Conservation (phyloP, 2,888 invertebrate genomes). For the Xestia sexstrigata region DNA sequence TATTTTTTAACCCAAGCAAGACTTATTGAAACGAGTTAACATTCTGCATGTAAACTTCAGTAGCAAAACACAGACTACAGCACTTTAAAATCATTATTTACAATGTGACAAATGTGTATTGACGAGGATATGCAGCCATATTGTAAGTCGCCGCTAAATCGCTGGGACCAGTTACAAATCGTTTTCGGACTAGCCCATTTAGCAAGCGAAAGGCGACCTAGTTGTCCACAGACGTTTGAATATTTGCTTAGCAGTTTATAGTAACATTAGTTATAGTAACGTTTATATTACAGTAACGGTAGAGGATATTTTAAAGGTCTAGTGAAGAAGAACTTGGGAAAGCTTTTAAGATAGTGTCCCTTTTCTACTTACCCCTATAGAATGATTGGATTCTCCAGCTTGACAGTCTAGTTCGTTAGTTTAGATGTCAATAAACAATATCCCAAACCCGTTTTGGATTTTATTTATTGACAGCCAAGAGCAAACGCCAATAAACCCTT, state of each 20-base stretch:
- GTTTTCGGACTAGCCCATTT: constrained; percentile 59
- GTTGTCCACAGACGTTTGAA: constrained; percentile 17
- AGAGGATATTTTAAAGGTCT: constrained; percentile 16
- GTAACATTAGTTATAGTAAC: too few species aligned
- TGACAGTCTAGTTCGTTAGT: neutral
- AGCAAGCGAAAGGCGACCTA: constrained; percentile 30
- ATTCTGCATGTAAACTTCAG: neutral
- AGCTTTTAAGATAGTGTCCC: neutral
- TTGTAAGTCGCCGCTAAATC: constrained; percentile 36
- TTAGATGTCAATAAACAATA: constrained; percentile 17
- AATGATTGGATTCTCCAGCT: neutral
- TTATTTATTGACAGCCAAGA: constrained; percentile 1
- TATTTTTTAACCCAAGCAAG: neutral
- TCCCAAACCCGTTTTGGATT: constrained; percentile 6
- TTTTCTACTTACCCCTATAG: too few species aligned
- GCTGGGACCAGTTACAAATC: constrained; percentile 55
- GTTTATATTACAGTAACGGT: too few species aligned
- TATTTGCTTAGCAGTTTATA: constrained; percentile 42
- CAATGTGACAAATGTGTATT: constrained; percentile 52
- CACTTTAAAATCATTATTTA: constrained; percentile 49
- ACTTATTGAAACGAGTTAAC: neutral
- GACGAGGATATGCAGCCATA: constrained; percentile 35
- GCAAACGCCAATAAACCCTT: constrained; percentile 7
- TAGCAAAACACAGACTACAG: neutral
- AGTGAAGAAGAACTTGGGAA: neutral